Percentiles rank a stretch among this genome's conserved stretches.
These are phyloP conservation scores for Sterna hirundo DNA, from an alignment of 2,113 vertebrate species.

Conservation along the genomic window DNA sequence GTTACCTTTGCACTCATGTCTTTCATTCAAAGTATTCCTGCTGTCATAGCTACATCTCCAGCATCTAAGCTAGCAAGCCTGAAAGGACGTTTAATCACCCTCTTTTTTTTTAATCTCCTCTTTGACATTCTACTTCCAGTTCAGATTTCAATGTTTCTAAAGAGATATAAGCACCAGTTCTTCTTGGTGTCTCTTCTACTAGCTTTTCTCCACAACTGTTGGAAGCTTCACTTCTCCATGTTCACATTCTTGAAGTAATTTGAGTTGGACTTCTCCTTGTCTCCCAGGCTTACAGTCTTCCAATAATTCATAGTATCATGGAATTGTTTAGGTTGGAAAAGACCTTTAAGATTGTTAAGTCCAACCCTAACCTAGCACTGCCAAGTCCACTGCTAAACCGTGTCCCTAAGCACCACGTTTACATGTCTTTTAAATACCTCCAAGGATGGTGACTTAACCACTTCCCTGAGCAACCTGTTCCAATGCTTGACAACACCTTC, in stretches of 20 bases:
- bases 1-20: background rate
- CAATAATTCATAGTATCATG: background rate
- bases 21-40: background rate
- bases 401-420: background rate
- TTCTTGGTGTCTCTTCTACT: background rate
- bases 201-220: background rate
- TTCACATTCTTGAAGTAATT: background rate
- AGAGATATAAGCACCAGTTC: background rate
- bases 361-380: background rate
- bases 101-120: no score
- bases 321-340: background rate
- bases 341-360: background rate
- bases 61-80: background rate
- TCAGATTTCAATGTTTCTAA: background rate
- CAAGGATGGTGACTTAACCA: background rate
- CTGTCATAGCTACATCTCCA: background rate
- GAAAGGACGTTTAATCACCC: background rate
- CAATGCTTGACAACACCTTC: background rate
- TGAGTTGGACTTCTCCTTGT: background rate
- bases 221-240: background rate
- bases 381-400: background rate
- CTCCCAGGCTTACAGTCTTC: background rate
- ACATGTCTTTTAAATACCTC: background rate
- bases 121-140: background rate
- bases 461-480: background rate